Base-by-base conservation (phyloP, 2,888 invertebrate genomes). In the Dusona sp. region DNA sequence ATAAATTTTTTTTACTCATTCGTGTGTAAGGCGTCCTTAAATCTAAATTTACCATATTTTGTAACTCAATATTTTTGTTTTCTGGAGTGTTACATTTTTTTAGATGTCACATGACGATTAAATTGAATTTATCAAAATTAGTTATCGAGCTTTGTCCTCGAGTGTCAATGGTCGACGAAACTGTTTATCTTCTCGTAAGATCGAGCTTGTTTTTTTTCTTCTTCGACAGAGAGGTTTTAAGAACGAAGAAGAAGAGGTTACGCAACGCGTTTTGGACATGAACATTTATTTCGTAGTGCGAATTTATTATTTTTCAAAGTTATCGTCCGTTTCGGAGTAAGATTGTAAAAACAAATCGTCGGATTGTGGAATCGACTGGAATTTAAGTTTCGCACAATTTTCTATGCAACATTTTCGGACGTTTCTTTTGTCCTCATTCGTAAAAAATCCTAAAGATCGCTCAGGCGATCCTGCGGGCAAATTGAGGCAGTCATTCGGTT, bases 271-370 rank as follows among this genome's bases (percentile, higher is more conserved):
- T 45, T 45, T 16, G 4, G 25, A 42, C 29, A 11, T 3, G 3
- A 70, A 45, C 25, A 70, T 29, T 9, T 1, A 38, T 67, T 73
- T 22, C 7, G 29, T 42, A 7, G 13, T 0, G 22, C 1, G 22
- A 36, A 16, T 51, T 51, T 33, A 33, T 38, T 65, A 51, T 42
- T 45, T 57, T 42, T 68, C 9, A 33, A 48, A 45, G n/a, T 79
- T 19, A 16, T 78, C 75, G 6, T 83, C 77, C 9, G 67, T 61
- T 11, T 86, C 86, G 7, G 77, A 80, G n/a, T 22, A 80, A 19
- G 83, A 86, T 73, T 83, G 51, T 22, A 83, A 8, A 45, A 75
- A 1, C 13, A 86, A 83, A 72, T 86, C 75, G 16, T 83, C 75
- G 1, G 72, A 11, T 19, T 22, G 7, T 54, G 19, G 61, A 51